Evolutionary conservation across 2,888 invertebrate species (phyloP), one percentile per base, ranked within the genome.

Genomic region (Scrobipalpa atriplicella): DNA sequence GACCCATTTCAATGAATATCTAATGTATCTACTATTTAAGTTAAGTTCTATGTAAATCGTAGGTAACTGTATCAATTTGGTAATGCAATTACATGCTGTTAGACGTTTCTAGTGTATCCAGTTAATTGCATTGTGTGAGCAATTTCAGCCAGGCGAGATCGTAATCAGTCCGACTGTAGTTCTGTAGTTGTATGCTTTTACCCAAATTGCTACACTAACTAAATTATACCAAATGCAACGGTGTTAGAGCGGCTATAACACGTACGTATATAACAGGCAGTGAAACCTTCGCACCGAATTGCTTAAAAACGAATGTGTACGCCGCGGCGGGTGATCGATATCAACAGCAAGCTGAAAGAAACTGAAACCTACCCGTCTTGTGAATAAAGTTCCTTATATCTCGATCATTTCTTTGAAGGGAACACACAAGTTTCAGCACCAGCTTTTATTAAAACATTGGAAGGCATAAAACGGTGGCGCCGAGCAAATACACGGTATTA

Each of bases 321-420:
- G 43, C n/a, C 62, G 51, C 47, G 56, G 5, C 18, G 62, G 10
- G 36, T 62, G 61, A 66, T 66, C 66, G 66, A 66, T 66, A 66
- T n/a, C 63, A 62, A 56, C 52, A 43, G n/a, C 62, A 39, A 62
- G n/a, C n/a, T n/a, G n/a, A 43, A 65, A 43, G 29, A 58, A 65
- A 39, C 39, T n/a, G 13, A 41, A 62, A n/a, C 29, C 47, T 21
- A 47, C n/a, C 47, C 21, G 19, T 21, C 21, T 21, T 21, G 1
- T 9, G 19, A 56, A 62, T 29, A 62, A 47, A 47, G 21, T 5
- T 18, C 18, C 38, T 47, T 29, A n/a, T 2, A n/a, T n/a, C 36
- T 21, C 10, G 56, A 10, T 11, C 16, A 38, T 38, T 38, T 13
- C 21, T 19, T 36, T 61, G n/a, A n/a, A 13, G n/a, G 39, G 29